These are phyloP conservation scores for Acipenser transmontanus DNA, from an alignment of 2,797 vertebrate genomes.

Conservation along the genomic window DNA sequence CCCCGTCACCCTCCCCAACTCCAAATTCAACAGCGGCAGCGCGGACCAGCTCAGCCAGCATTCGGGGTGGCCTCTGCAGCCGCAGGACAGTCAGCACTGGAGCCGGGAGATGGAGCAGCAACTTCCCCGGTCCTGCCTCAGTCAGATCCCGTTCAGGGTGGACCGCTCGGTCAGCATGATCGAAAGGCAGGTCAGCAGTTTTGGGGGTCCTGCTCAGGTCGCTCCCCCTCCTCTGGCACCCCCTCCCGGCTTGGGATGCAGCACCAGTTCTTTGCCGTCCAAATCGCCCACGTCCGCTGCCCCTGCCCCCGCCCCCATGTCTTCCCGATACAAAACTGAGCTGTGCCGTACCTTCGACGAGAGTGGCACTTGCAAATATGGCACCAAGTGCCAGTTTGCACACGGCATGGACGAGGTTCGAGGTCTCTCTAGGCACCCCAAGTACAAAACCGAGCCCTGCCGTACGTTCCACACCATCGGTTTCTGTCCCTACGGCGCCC, in stretches of 20 bases:
- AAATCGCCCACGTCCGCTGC: slow-evolving; percentile 4
- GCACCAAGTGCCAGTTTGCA: slow-evolving; percentile 71
- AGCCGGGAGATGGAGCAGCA: slow-evolving; percentile 37
- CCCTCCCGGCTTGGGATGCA: slow-evolving; percentile 48
- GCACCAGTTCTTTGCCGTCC: slow-evolving; percentile 40
- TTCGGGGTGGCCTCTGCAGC: slow-evolving; percentile 36
- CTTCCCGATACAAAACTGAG: slow-evolving; percentile 72
- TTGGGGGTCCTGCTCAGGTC: slow-evolving; percentile 26
- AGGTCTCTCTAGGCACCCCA: slow-evolving; percentile 65
- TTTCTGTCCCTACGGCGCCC: slow-evolving; percentile 72
- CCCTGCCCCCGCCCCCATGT: slow-evolving; percentile 37
- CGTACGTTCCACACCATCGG: slow-evolving; percentile 73
- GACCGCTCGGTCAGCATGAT: slow-evolving; percentile 76
- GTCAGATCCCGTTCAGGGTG: slow-evolving; percentile 66
- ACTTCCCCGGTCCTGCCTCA: slow-evolving; percentile 50
- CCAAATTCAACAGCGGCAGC: slow-evolving; percentile 57
- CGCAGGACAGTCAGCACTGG: slow-evolving; percentile 40
- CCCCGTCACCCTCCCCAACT: slow-evolving; percentile 64
- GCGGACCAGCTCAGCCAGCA: slow-evolving; percentile 32
- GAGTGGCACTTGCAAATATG: slow-evolving; percentile 68
- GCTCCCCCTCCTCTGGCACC: slow-evolving; percentile 17
- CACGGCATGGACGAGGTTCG: slow-evolving; percentile 63
- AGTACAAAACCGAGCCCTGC: slow-evolving; percentile 74
- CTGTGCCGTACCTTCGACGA: slow-evolving; percentile 70
- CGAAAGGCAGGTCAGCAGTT: slow-evolving; percentile 40